Conservation (phyloP, 2,113 vertebrate species). For the Octodon degus region DNA sequence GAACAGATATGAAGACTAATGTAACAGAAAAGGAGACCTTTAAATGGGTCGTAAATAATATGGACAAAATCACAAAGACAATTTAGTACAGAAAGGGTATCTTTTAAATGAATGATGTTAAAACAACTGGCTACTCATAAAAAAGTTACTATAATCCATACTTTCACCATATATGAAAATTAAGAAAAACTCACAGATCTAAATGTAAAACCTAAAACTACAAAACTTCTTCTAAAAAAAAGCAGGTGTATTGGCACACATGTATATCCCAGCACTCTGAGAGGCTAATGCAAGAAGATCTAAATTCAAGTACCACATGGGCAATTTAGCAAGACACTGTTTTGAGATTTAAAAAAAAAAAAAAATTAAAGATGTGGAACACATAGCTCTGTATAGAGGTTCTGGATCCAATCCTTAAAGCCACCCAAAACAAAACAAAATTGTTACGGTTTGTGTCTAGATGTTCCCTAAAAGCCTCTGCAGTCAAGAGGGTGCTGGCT, state of each 20-base stretch:
- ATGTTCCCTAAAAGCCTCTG: neutral
- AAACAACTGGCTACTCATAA: neutral
- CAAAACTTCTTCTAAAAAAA: constrained; percentile 9
- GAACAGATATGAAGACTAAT: neutral
- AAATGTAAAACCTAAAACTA: constrained; percentile 47
- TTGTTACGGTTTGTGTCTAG: neutral
- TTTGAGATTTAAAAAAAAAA: neutral
- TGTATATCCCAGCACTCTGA: neutral
- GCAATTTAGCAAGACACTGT: neutral
- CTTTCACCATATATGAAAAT: neutral
- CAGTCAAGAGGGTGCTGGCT: neutral
- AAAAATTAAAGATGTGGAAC: neutral
- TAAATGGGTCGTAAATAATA: neutral
- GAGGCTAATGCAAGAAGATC: neutral
- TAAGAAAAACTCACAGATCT: constrained; percentile 23
- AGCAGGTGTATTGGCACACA: neutral
- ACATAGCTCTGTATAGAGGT: neutral
- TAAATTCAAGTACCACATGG: neutral
- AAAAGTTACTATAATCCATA: constrained; percentile 26
- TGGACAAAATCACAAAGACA: neutral
- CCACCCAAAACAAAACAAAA: neutral
- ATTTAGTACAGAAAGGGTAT: neutral
- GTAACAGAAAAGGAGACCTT: neutral
- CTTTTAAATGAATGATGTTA: constrained; percentile 40
- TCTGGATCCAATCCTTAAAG: neutral